A percentile compares a stretch with the other conserved stretches of the same genome.
Evolutionary conservation across 1,140 invertebrate genomes (phyloP).

Genomic region (Drosophila suzukii): DNA sequence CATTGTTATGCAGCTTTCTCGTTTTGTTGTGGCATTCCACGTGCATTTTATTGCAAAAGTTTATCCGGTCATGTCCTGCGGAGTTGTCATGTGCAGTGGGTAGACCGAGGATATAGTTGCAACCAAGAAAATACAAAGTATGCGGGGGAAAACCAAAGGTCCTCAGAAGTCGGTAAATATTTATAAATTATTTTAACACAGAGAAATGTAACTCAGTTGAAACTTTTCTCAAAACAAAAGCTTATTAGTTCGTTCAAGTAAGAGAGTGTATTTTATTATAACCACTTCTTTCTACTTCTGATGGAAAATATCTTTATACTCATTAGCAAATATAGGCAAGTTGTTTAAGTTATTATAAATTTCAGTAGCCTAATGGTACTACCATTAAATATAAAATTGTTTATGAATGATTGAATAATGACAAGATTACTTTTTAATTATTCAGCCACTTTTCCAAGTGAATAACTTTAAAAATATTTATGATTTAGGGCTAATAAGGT

Average conservation of each 20-base stretch:
- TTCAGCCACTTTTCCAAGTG: background rate
- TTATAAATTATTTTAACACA: background rate
- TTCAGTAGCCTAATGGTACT: no score
- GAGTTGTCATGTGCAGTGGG: conserved; percentile 28
- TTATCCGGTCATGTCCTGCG: conserved; percentile 32
- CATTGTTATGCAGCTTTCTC: conserved; percentile 38
- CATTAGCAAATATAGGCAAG: no score
- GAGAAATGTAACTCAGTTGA: background rate
- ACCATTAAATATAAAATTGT: no score
- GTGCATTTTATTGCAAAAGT: conserved; percentile 64
- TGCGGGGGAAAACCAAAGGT: background rate
- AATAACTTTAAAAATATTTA: background rate
- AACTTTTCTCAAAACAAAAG: background rate
- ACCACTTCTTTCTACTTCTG: no score
- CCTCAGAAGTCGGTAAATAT: background rate
- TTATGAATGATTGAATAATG: no score
- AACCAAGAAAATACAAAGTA: conserved; percentile 1
- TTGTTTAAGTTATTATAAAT: no score
- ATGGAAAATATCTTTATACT: no score
- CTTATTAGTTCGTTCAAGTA: background rate
- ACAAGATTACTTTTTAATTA: background rate
- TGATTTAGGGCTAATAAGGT: background rate
- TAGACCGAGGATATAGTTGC: conserved; percentile 13
- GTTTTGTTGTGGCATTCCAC: conserved; percentile 27
- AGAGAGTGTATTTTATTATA: background rate